Conservation (phyloP, 2,113 vertebrate genomes). For the Phylloscopus trochiloides region DNA sequence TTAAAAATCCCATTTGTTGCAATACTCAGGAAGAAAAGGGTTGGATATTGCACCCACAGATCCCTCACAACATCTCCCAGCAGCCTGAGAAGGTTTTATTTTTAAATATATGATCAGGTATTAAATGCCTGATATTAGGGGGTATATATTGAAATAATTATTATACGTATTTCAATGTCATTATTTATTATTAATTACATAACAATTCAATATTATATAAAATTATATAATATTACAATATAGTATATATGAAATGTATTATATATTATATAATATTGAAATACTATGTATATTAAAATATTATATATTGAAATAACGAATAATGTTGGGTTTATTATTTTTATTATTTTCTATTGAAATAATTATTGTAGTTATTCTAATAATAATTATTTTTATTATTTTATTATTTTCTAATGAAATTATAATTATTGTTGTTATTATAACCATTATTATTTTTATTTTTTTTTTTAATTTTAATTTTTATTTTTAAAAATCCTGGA, state of each 20-base stretch:
- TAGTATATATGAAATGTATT: no score
- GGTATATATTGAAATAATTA: neutral
- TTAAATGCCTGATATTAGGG: neutral
- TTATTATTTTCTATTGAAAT: no score
- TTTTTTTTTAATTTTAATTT: neutral
- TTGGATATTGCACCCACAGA: neutral
- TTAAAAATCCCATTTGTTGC: neutral
- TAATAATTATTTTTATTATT: neutral
- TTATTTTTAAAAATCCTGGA: rapidly evolving
- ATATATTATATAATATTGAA: no score
- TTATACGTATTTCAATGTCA: no score
- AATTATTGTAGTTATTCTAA: neutral
- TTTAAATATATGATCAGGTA: neutral
- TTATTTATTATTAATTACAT: no score
- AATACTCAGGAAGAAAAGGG: neutral
- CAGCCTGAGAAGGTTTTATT: neutral
- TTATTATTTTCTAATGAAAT: no score
- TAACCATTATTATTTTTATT: no score
- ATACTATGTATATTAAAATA: no score
- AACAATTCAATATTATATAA: no score
- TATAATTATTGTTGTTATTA: neutral
- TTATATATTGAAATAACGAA: neutral
- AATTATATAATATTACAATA: no score
- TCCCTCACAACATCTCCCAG: neutral
- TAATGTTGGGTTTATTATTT: rapidly evolving